phyloP scores from a whole-genome alignment of 1,140 invertebrate species.

The Orius laevigatus region DNA sequence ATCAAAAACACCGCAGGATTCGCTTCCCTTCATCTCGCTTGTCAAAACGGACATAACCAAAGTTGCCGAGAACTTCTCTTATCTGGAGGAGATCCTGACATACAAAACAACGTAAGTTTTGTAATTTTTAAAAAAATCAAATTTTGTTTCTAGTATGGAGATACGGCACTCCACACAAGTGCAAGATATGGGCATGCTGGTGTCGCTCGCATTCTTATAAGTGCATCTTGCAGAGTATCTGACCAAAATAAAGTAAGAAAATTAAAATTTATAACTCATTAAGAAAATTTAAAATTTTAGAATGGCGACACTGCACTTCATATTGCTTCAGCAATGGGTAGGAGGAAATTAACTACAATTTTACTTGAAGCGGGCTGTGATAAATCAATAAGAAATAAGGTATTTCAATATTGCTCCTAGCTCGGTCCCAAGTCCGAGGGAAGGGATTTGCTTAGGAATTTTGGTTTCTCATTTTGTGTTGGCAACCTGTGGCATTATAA shows the following conservation, averaged over 20 bases:
- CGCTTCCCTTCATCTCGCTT: slow-evolving; percentile 81
- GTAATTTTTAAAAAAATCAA: background rate
- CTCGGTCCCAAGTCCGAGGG: too few species aligned
- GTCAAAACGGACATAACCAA: slow-evolving; percentile 94
- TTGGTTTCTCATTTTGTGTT: background rate
- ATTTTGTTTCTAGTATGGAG: slow-evolving; percentile 63
- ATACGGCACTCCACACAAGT: slow-evolving; percentile 86
- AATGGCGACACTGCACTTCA: slow-evolving; percentile 90
- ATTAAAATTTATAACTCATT: background rate
- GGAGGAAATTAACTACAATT: slow-evolving; percentile 80
- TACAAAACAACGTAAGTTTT: slow-evolving; percentile 73
- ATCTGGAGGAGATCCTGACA: slow-evolving; percentile 69
- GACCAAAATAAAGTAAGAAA: slow-evolving; percentile 71
- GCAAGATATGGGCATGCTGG: slow-evolving; percentile 87
- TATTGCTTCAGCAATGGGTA: slow-evolving; percentile 83
- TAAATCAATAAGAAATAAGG: slow-evolving; percentile 62
- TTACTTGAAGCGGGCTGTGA: slow-evolving; percentile 75
- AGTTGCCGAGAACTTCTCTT: slow-evolving; percentile 74
- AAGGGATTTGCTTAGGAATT: too few species aligned
- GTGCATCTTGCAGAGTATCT: slow-evolving; percentile 68
- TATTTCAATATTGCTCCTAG: too few species aligned
- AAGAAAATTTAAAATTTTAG: slow-evolving; percentile 28
- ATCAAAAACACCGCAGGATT: slow-evolving; percentile 76
- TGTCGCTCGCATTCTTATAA: slow-evolving; percentile 83
- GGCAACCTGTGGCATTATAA: background rate